Evolutionary conservation across 2,888 invertebrate species (phyloP), one percentile per base, ranked within the genome.

Genomic region (Galeopsomyia nigrocyanea): DNA sequence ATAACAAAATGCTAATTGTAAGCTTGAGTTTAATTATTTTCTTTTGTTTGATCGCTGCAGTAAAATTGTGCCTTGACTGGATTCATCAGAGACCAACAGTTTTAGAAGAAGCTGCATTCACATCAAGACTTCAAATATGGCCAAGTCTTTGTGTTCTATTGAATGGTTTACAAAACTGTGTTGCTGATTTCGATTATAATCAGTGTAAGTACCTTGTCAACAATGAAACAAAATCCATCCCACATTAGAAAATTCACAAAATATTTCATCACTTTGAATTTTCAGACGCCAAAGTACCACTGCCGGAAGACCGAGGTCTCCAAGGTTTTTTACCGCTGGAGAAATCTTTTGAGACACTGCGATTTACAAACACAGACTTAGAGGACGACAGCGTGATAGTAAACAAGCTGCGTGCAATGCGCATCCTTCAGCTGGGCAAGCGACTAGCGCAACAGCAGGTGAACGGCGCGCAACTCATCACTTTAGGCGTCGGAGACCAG

Each of bases 11-110:
- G 13, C 13, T 31, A 5, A 62, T 47, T 17, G 7, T 17, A 5
- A 2, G 6, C 2, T 21, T 53, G 16, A 57, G 10, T n/a, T 62
- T 31, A 39, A 47, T 13, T 21, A 49, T 21, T 31, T 16, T n/a
- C n/a, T 16, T 68, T 67, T 46, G 60, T 69, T 46, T 74, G 47
- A 64, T 47, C 66, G 22, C 83, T 88, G 19, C 86, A 92, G 92
- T 95, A 80, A 93, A 94, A 87, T 89, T 95, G 80, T 90, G 93
- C 84, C 87, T 94, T 82, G 91, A 92, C 81, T 95, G 94, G 93
- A 88, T 92, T 77, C 86, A 86, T 78, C 87, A 88, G 76, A 89
- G 90, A 76, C 89, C 90, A 16, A 84, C 86, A 55, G 87, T 89
- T 74, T 83, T 91, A 74, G 85, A 87, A 71, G 88, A 89, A 76